These are phyloP conservation scores for Trichopoda pennipes DNA, from an alignment of 2,888 invertebrate species.

Conservation along the genomic window DNA sequence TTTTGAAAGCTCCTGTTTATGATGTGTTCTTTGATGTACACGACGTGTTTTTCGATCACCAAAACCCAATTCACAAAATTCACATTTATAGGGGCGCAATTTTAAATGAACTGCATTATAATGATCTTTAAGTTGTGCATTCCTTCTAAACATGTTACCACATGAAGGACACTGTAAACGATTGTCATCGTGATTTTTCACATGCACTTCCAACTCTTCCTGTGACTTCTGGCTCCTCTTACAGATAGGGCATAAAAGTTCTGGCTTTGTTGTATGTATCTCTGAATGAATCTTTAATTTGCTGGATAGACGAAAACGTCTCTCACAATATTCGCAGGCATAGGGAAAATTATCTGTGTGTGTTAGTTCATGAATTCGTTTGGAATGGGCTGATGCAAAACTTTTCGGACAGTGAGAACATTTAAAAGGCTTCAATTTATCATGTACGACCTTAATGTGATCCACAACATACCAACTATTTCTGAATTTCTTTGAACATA, in stretches of 20 bases:
- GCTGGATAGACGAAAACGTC: constrained; percentile 55
- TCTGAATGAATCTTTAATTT: constrained; percentile 61
- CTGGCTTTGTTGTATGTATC: constrained; percentile 58
- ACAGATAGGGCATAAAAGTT: constrained; percentile 64
- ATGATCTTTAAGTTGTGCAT: constrained; percentile 59
- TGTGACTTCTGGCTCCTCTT: constrained; percentile 52
- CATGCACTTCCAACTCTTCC: constrained; percentile 57
- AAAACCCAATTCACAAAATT: constrained; percentile 62
- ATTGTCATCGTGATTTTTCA: constrained; percentile 56
- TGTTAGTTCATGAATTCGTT: constrained; percentile 58
- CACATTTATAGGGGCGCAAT: constrained; percentile 57
- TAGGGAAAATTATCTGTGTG: constrained; percentile 61
- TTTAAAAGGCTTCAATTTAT: constrained; percentile 62
- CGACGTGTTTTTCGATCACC: constrained; percentile 57
- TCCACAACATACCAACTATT: constrained; percentile 57
- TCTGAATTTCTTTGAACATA: constrained; percentile 58
- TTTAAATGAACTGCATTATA: constrained; percentile 61
- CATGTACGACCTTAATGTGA: constrained; percentile 62
- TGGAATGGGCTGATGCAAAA: constrained; percentile 55
- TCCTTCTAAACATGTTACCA: constrained; percentile 55
- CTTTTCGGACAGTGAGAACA: constrained; percentile 58
- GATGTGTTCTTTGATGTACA: constrained; percentile 52
- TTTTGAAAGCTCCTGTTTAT: constrained; percentile 32
- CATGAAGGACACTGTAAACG: constrained; percentile 61
- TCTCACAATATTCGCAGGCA: constrained; percentile 55